Base-by-base conservation (phyloP, 2,888 invertebrate genomes). In the Acanthosepion lycidas region DNA sequence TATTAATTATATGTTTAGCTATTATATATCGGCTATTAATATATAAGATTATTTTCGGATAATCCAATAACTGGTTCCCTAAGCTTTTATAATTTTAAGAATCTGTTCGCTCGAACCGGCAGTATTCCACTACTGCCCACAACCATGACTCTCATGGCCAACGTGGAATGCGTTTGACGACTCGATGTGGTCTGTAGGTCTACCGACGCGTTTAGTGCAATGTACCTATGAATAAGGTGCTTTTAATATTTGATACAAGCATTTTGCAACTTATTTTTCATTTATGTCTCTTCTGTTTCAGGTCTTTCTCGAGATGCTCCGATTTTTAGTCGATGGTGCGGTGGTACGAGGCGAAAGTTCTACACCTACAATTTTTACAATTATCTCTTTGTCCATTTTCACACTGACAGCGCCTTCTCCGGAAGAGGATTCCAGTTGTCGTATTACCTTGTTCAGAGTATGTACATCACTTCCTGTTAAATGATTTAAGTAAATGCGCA, bases 381-480 rank as follows among this genome's bases (percentile, higher is more conserved):
- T 28, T 92, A 92, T 92, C 53, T 93, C n/a, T 93, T 93, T 28
- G 55, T 94, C 59, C 94, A 94, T 59, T 94, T 94, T 20, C 94
- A 94, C 42, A 94, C 94, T 0, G 94, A 94, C 23, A 48, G 33
- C 20, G 51, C 53, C 55, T 64, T 94, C 23, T 55, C 94, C 12
- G 94, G 94, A 53, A 94, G 94, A 64, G 94, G 94, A 48, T 94
- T 94, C 26, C 94, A 64, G 64, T 64, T 94, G 33, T 55, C 64
- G 2, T 94, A 94, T 48, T 94, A 94, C 42, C 55, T 94, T 8
- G 59, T 94, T 20, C 94, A 94, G 48, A 55, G 94, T 94, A 33
- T 8, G 55, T 42, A 64, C 26, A 20, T n/a, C 59, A 59, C 23
- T 59, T 59, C 6, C 59, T 59, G 59, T 23, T 3, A 23, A 20